phyloP scores from a whole-genome alignment of 2,888 invertebrate genomes.

The Caenorhabditis imperialis region DNA sequence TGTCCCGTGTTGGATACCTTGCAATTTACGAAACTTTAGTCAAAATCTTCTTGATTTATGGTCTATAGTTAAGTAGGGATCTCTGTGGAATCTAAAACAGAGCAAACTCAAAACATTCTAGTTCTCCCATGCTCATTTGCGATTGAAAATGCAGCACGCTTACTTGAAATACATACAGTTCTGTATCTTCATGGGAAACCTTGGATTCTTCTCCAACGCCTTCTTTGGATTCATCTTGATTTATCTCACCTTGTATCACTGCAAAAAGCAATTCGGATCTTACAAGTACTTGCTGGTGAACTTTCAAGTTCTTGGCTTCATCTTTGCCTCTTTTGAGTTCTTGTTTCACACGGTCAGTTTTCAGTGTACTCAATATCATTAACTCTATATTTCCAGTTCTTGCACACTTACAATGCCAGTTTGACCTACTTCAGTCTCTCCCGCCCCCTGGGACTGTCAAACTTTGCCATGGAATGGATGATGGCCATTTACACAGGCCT shows the following conservation, averaged over 20 bases:
- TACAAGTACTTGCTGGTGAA: slow-evolving; percentile 37
- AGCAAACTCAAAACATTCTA: too few species aligned
- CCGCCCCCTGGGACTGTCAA: background rate
- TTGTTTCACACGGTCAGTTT: slow-evolving; percentile 20
- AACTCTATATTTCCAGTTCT: too few species aligned
- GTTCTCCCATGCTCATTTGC: too few species aligned
- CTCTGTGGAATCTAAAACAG: too few species aligned
- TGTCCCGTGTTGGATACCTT: too few species aligned
- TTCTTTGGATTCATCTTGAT: slow-evolving; percentile 16
- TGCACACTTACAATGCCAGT: slow-evolving; percentile 5
- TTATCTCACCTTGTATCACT: slow-evolving; percentile 11
- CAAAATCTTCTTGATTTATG: too few species aligned
- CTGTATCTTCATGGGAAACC: slow-evolving; percentile 18
- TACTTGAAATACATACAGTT: slow-evolving; percentile 6
- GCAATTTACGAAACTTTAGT: too few species aligned
- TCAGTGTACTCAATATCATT: too few species aligned
- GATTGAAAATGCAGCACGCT: background rate
- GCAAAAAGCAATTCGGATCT: slow-evolving; percentile 36
- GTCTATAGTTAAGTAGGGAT: too few species aligned
- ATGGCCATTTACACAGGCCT: background rate
- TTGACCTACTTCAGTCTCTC: slow-evolving; percentile 10
- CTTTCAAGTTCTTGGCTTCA: slow-evolving; percentile 32
- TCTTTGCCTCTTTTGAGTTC: slow-evolving; percentile 21
- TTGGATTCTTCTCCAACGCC: slow-evolving; percentile 29
- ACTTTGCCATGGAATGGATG: background rate